Conservation (phyloP, 2,888 invertebrate genomes). For the Dermolepida albohirtum region DNA sequence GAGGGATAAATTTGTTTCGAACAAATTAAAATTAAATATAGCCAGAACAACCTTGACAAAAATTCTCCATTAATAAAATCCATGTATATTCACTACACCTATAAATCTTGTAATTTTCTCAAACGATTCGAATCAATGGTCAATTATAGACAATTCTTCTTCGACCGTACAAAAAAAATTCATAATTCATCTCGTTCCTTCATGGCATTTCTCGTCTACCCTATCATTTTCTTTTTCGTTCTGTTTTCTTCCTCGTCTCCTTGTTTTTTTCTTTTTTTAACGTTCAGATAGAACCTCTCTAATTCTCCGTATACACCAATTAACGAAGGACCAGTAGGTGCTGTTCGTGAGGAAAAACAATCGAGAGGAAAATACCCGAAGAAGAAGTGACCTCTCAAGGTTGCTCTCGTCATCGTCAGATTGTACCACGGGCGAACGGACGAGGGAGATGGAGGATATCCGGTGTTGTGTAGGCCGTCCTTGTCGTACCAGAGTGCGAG, state of each 20-base stretch:
- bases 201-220: neutral
- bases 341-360: conserved; percentile 23
- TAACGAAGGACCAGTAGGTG: conserved; percentile 15
- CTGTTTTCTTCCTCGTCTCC: neutral
- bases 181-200: conserved; percentile 13
- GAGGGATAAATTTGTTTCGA: too few relatives aligned
- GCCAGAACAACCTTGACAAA: conserved; percentile 8
- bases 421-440: conserved; percentile 7
- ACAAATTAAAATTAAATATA: too few relatives aligned
- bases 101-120: conserved; percentile 28
- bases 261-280: neutral
- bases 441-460: conserved; percentile 39
- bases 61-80: conserved; percentile 17
- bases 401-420: conserved; percentile 13
- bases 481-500: conserved; percentile 4
- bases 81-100: neutral
- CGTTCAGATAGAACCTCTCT: conserved; percentile 9
- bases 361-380: neutral
- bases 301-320: conserved; percentile 29
- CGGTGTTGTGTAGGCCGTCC: conserved; percentile 15
- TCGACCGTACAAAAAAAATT: conserved; percentile 12
- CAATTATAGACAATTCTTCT: conserved; percentile 18
- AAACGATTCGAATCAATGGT: conserved; percentile 19
- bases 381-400: conserved; percentile 38
- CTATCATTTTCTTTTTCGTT: conserved; percentile 2